Evolutionary conservation across 2,113 vertebrate genomes (phyloP).

Genomic region (Dasyurus viverrinus): DNA sequence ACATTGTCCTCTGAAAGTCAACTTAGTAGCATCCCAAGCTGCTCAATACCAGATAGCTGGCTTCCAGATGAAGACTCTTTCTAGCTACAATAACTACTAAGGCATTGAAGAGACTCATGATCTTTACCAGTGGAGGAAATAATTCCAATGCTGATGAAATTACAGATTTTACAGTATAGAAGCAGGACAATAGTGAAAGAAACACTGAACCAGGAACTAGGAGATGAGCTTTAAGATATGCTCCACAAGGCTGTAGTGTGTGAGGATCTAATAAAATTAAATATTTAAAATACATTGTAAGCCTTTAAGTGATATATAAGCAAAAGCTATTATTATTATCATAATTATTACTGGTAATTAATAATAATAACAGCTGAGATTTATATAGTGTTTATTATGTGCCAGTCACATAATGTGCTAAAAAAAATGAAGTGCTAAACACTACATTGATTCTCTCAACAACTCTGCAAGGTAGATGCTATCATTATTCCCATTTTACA

Average conservation of each 20-base stretch:
- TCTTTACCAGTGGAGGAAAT: background rate
- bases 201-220: background rate
- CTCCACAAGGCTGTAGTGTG: background rate
- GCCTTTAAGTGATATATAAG: background rate
- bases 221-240: background rate
- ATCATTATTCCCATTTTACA: background rate
- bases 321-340: background rate
- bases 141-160: background rate
- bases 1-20: no score
- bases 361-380: background rate
- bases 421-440: background rate
- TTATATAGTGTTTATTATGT: background rate
- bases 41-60: background rate
- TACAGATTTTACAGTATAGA: background rate
- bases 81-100: background rate
- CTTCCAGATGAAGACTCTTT: background rate
- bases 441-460: background rate
- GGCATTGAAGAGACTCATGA: background rate
- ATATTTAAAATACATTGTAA: background rate
- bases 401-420: background rate
- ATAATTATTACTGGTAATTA: slow-evolving; percentile 6
- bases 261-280: background rate
- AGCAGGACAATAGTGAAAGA: background rate
- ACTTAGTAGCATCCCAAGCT: background rate
- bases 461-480: background rate